Evolutionary conservation across 2,797 vertebrate species (phyloP), one percentile per base, ranked within the genome.

Genomic region (Streptopelia turtur): DNA sequence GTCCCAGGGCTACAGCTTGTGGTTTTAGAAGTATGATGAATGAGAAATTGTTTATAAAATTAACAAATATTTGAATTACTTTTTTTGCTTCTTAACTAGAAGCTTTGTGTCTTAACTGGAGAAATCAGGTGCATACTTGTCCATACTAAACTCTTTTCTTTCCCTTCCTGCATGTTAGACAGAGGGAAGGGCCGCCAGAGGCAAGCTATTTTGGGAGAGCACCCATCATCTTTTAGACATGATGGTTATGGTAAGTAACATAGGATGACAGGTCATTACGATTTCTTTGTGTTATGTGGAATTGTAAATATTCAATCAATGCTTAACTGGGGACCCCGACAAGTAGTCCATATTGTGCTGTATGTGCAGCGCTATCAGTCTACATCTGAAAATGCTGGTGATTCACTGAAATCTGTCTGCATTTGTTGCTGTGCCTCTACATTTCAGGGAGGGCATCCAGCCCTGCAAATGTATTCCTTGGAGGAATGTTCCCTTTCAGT

Each of bases 141-240:
- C 84, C 95, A 60, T 96, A 96, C 97, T 98, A 97, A 98, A 96
- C 77, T 96, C 31, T 93, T 93, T 98, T 94, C 77, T 94, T 97
- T 97, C 95, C 97, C 81, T 97, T 97, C 96, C 97, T 96, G 72
- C 49, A 33, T 97, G 83, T 97, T 98, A 99, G 99, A 99, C 85
- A 98, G 98, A 96, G 98, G 98, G 90, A 99, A 99, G 97, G 99
- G 99, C 86, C 98, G 99, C 90, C 99, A 99, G 97, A 98, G 99
- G 89, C 99, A 99, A 98, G 99, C 99, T 97, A 99, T 99, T 97
- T 97, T 99, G 96, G 99, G 99, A 98, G 99, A 99, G 92, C 99
- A 99, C 95, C 99, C 99, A 23, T 99, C 99, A 82, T 99, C 99
- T 45, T 99, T 99, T 98, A 98, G 98, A 95, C 99, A 99, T 96